Percentiles rank a stretch among this genome's conserved stretches.
Evolutionary conservation across 2,797 vertebrate genomes (phyloP).

Genomic region (Enteromius trimaculatus): DNA sequence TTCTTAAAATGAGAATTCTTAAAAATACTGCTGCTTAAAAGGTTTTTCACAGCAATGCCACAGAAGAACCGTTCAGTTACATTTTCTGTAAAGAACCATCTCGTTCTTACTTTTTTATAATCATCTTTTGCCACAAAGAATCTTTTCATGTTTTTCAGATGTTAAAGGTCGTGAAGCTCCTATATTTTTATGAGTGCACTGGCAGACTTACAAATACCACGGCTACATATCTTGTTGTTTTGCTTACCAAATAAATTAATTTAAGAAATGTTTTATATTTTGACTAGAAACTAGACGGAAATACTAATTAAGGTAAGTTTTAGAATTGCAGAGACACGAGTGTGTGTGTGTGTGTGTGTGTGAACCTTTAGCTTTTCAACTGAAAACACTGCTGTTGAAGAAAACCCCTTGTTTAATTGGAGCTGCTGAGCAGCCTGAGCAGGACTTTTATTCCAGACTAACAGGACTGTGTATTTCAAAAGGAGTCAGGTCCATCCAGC

Average conservation of each 20-base stretch:
- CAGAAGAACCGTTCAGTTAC: no score
- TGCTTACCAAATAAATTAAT: background rate
- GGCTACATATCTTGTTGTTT: background rate
- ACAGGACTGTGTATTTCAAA: background rate
- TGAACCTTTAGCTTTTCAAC: background rate
- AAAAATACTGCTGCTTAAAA: no score
- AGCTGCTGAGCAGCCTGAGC: conserved; percentile 21
- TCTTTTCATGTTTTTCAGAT: no score
- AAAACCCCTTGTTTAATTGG: background rate
- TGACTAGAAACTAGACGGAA: background rate
- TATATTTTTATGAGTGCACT: background rate
- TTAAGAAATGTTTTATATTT: background rate
- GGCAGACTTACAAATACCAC: background rate
- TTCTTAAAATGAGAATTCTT: no score
- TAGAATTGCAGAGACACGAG: background rate
- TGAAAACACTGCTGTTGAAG: background rate
- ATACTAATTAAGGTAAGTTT: background rate
- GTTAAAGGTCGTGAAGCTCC: background rate
- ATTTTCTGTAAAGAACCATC: no score
- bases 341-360: background rate
- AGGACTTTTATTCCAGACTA: background rate
- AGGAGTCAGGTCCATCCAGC: background rate
- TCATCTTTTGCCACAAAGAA: no score
- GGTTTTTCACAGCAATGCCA: no score
- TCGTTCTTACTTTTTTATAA: no score